Evolutionary conservation across 2,888 invertebrate species (phyloP), one percentile per base, ranked within the genome.

Genomic region (Diploptera punctata): DNA sequence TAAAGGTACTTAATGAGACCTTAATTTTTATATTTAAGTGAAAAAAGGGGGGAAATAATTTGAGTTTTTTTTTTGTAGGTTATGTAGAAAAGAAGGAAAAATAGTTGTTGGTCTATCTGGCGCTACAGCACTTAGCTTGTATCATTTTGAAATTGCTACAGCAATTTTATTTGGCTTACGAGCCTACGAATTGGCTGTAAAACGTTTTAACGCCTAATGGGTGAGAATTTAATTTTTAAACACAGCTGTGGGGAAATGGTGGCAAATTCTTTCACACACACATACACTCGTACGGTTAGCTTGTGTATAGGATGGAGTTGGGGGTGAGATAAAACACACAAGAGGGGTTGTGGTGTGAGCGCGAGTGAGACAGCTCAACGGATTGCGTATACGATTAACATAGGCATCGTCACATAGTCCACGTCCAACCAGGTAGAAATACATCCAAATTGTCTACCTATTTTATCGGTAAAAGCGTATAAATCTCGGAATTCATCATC

Each of bases 181-280:
- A 33, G 10, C 33, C 33, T 29, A 44, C 29, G 24, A 62, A 62
- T 26, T 29, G 26, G 38, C 18, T 26, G n/a, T 65, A 65, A 68
- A 60, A 68, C 68, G 47, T 49, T 72, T 68, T 68, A 61, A 43
- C 24, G 29, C 68, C 68, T 62, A 68, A 62, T 72, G 61, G n/a
- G 43, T 44, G 52, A 38, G 29, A 29, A 21, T 18, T 72, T 49
- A 62, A 68, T 62, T 68, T 72, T 47, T 68, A 60, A 72, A 44
- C 31, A 43, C 13, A 26, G 65, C 16, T 29, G 29, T 5, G 31
- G 13, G 4, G 0, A 24, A 52, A 24, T 52, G 24, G 9, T 52
- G 24, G 24, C 19, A 57, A 57, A 57, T 57, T 57, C 29, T 29
- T 57, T 29, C 57, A 57, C 57, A 19, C 52, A 21, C 57, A 29